phyloP scores from a whole-genome alignment of 35 echinoderm and acorn worm genomes.

The Ptychodera flava region DNA sequence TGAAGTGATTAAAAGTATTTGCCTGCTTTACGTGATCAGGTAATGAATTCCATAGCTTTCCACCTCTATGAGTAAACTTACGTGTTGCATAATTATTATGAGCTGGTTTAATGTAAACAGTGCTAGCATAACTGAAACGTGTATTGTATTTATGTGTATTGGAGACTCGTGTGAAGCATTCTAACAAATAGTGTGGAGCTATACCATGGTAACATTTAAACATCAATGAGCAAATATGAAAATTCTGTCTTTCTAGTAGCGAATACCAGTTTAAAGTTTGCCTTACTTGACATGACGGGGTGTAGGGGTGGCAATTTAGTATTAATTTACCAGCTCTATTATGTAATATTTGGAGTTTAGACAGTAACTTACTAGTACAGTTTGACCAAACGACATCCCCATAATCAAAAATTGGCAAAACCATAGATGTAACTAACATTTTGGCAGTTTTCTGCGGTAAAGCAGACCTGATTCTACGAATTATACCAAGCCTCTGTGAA shows the following conservation, averaged over 20 bases:
- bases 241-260: not conserved
- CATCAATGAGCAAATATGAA: not conserved
- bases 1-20: not conserved
- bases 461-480: constrained; percentile 11
- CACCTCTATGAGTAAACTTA: not conserved
- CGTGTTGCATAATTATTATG: not conserved
- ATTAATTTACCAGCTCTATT: not conserved
- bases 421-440: not conserved
- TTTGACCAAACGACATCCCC: constrained; percentile 18
- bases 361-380: not conserved
- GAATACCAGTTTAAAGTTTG: not conserved
- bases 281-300: not conserved
- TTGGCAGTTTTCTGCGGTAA: constrained; percentile 3
- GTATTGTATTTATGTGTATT: not conserved
- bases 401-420: constrained; percentile 15
- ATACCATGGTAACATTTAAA: not conserved
- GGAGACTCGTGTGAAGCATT: not conserved
- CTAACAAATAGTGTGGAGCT: not conserved
- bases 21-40: not conserved
- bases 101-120: not conserved
- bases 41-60: not conserved
- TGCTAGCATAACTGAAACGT: not conserved
- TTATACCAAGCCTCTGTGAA: not conserved
- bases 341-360: not conserved
- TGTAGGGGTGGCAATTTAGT: not conserved